A percentile compares a stretch with the other conserved stretches of the same genome.
phyloP scores from a whole-genome alignment of 2,113 vertebrate genomes.

The Syrrhaptes paradoxus region DNA sequence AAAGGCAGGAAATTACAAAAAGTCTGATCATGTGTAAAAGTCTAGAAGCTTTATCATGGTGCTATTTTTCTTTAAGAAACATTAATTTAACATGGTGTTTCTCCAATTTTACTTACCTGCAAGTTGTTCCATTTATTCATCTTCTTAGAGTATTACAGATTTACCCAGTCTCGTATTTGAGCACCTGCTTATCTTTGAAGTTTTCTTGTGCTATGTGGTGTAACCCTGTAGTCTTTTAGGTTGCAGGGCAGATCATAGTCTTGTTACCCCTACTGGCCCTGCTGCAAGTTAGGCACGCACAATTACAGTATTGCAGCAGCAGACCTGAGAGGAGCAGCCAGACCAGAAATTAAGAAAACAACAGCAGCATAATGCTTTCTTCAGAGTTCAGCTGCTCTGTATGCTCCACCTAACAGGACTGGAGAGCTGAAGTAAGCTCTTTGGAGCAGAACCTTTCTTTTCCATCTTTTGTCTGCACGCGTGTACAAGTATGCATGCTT shows the following conservation, averaged over 20 bases:
- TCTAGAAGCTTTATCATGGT: neutral
- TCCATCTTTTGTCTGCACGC: neutral
- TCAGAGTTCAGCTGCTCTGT: neutral
- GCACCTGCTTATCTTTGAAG: neutral
- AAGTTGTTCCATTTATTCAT: neutral
- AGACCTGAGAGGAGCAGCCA: neutral
- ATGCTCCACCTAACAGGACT: neutral
- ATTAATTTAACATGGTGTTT: neutral
- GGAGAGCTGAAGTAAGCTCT: neutral
- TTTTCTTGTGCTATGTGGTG: fast-evolving
- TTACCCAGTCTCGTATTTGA: neutral
- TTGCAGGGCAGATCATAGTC: neutral
- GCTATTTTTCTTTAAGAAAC: neutral
- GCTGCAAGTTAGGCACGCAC: neutral
- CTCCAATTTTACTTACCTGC: neutral
- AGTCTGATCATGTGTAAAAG: neutral
- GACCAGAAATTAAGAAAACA: neutral
- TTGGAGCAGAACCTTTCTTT: neutral
- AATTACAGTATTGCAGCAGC: neutral
- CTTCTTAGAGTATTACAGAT: neutral
- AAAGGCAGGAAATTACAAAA: neutral
- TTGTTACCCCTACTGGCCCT: neutral
- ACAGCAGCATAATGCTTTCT: neutral
- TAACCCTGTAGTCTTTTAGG: neutral
- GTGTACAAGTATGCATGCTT: neutral